Base-by-base conservation (phyloP, 2,888 invertebrate species). In the Unio delphinus region DNA sequence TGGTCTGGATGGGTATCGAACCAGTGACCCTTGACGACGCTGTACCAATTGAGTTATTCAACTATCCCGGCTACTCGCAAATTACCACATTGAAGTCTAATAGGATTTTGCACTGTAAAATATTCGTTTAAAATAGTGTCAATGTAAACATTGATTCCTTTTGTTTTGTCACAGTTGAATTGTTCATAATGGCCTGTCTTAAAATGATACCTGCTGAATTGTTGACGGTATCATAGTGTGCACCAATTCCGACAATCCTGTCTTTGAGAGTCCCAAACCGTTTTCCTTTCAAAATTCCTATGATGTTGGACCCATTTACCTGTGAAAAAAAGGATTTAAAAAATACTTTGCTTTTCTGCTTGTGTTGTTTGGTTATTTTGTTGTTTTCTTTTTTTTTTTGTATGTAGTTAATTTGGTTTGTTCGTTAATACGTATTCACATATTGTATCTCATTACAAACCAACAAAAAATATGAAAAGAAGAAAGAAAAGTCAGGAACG, bases 211-310 rank as follows among this genome's bases (percentile, higher is more conserved):
- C 73, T 68, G 57, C 61, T 6, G 70, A 64, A 26, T 45, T 55
- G 4, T 54, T 30, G 17, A 70, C 68, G 7, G 73, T 74, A 34
- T 74, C 73, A 54, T 74, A 74, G 56, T 74, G 73, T 8, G 73
- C 73, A 18, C 70, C 70, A 55, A 74, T 56, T 3, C 68, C 73
- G 7, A 66, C 23, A 64, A 74, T 70, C 26, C 55, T 62, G 64
- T 74, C 73, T n/a, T 66, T 59, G 30, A 34, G 45, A 6, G 65
- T 68, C 2, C 70, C 70, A 61, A 70, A 74, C 26, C 67, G 70
- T 23, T 56, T 57, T 23, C 73, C 73, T 61, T 68, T 74, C 18
- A 64, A 23, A 17, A 74, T 60, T 15, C 70, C 73, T 45, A 74
- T 60, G 3, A 74, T 68, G 34, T 70, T 70, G 20, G 67, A 54